These are phyloP conservation scores for Steatornis caripensis DNA, from an alignment of 2,113 vertebrate species.

Conservation along the genomic window DNA sequence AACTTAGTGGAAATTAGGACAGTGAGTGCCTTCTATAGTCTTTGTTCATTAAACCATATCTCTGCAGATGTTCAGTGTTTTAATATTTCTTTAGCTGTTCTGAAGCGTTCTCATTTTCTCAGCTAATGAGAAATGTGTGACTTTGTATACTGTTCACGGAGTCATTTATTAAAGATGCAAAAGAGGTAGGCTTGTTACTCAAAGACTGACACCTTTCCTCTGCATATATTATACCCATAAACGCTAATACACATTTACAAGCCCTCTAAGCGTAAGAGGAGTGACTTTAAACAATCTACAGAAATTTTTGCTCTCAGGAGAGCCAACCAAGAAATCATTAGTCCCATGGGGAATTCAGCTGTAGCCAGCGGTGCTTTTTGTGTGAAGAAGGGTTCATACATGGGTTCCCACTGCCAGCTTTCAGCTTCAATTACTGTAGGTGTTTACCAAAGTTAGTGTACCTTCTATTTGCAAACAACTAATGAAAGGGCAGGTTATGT, in stretches of 20 bases:
- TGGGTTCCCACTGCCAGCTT: neutral
- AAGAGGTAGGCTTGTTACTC: neutral
- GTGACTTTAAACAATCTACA: neutral
- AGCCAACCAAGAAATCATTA: neutral
- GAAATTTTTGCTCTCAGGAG: neutral
- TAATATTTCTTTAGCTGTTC: slow-evolving; percentile 56
- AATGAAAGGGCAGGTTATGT: neutral
- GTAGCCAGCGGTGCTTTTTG: neutral
- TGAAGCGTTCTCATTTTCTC: slow-evolving; percentile 39
- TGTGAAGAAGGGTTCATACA: neutral
- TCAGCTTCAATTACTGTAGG: neutral
- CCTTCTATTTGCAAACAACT: neutral
- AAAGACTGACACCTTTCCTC: neutral
- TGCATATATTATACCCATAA: neutral
- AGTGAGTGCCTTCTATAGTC: slow-evolving; percentile 74
- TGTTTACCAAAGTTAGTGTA: neutral
- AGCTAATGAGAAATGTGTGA: slow-evolving; percentile 39
- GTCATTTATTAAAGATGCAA: slow-evolving; percentile 13
- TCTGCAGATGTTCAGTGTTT: slow-evolving; percentile 75
- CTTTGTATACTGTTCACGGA: neutral
- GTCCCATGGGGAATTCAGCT: neutral
- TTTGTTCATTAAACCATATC: slow-evolving; percentile 78
- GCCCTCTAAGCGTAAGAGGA: neutral
- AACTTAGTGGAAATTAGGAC: slow-evolving; percentile 77
- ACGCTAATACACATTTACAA: neutral